A percentile compares a stretch with the other conserved stretches of the same genome.
Evolutionary conservation across 2,113 vertebrate species (phyloP).

Genomic region (Semicossyphus pulcher): DNA sequence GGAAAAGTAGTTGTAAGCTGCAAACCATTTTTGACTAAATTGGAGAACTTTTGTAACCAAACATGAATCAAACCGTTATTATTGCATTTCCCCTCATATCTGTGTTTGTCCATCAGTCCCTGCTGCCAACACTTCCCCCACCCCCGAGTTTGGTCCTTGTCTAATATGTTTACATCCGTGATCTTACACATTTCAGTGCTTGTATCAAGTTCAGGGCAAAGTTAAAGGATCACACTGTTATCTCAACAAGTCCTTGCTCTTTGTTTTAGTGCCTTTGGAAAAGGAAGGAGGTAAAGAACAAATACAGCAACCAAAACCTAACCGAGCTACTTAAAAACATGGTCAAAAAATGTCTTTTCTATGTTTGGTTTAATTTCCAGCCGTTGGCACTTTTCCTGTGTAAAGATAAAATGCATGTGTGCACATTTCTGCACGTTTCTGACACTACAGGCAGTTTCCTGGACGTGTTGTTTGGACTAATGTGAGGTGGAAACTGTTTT

Average conservation of each 20-base stretch:
- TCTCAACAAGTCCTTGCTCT: constrained; percentile 6
- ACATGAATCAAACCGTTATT: constrained; percentile 4
- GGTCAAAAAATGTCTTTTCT: constrained; percentile 36
- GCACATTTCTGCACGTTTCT: constrained; percentile 57
- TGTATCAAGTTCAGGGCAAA: constrained; percentile 54
- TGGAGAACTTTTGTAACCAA: constrained; percentile 33
- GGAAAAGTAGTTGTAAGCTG: constrained; percentile 33
- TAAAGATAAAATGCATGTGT: constrained; percentile 69
- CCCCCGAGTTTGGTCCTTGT: constrained; percentile 30
- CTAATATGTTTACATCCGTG: constrained; percentile 71
- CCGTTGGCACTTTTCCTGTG: constrained; percentile 67
- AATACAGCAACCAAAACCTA: constrained; percentile 75
- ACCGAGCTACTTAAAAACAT: constrained; percentile 27
- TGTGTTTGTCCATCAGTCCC: constrained; percentile 42
- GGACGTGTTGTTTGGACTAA: constrained; percentile 27
- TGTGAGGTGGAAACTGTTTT: constrained; percentile 43
- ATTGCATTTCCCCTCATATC: constrained; percentile 7
- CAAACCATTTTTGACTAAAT: constrained; percentile 19
- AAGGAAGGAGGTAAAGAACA: constrained; percentile 50
- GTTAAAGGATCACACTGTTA: constrained; percentile 35
- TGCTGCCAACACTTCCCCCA: constrained; percentile 17
- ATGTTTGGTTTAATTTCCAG: constrained; percentile 33
- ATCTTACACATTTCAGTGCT: constrained; percentile 47
- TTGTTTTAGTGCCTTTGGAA: constrained; percentile 73
- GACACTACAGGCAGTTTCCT: constrained; percentile 75